Base-by-base conservation (phyloP, 2,797 vertebrate species). In the Platalea minor region DNA sequence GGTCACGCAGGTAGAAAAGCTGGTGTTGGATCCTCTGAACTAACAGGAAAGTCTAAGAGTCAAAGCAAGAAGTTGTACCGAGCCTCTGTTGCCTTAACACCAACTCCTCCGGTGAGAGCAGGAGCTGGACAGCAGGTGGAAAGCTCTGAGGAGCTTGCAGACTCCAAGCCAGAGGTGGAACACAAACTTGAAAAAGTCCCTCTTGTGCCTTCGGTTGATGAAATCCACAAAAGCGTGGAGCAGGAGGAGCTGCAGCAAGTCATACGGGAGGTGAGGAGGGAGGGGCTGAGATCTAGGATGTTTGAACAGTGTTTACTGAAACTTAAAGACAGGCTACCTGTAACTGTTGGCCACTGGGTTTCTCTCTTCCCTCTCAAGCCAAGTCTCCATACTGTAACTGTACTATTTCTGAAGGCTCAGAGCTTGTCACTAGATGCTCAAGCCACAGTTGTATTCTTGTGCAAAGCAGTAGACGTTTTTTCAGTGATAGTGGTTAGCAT, bases 21-120 rank as follows among this genome's bases (percentile, higher is more conserved):
- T 91, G 96, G 88, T 78, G 79, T 70, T 81, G 92, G 84, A 75
- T 94, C 82, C n/a, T 85, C 91, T 85, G 98, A 98, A 65, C 80
- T 88, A 33, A 72, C 74, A 39, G 93, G 88, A 75, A 98, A 91
- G 91, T 63, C 94, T 37, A 98, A 94, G 88, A 56, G 94, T 89
- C 97, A 98, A 67, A 98, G 80, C 83, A 98, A 95, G 97, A 98
- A 97, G 61, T 75, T 99, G 35, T 99, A 99, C 97, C 98, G 98
- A 74, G 97, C 99, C 5, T 98, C 99, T 0, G 98, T 99, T 94
- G 98, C 98, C 96, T 98, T 99, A 88, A 99, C 98, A 3, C 99
- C 99, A 2, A 89, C 95, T 7, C 81, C 98, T 2, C 99, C 99
- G 0, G 96, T 96, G 68, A 98, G 99, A 96, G 94, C 97, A 68